These are phyloP conservation scores for Trachythela sp. DNA, from an alignment of 64 coral and sea anemone genomes.

Conservation along the genomic window DNA sequence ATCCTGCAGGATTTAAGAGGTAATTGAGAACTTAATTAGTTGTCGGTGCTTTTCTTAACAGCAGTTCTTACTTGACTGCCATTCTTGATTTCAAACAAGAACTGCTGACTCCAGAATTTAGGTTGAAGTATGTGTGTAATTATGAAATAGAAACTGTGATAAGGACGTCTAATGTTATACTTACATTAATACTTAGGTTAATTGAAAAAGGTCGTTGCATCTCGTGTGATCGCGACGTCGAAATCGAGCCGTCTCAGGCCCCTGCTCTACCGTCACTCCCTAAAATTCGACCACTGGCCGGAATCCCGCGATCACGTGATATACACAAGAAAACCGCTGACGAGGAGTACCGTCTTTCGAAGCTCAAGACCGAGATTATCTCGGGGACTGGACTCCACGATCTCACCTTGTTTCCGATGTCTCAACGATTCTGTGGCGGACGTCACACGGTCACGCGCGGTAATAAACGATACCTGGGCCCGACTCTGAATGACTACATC, in stretches of 20 bases:
- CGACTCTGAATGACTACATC: not conserved
- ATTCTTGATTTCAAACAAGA: too few relatives aligned
- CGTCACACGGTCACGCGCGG: not conserved
- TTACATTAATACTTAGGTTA: not conserved
- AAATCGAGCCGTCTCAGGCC: not conserved
- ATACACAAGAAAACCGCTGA: not conserved
- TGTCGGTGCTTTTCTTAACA: too few relatives aligned
- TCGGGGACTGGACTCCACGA: not conserved
- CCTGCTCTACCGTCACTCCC: not conserved
- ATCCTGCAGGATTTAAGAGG: not conserved
- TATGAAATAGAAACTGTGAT: too few relatives aligned
- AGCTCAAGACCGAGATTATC: not conserved
- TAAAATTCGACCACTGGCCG: not conserved
- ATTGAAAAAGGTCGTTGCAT: not conserved
- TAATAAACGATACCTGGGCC: not conserved
- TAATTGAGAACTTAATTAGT: not conserved
- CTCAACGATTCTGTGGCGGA: conserved; percentile 5
- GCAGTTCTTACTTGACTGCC: too few relatives aligned
- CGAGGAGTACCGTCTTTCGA: not conserved
- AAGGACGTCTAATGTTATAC: too few relatives aligned
- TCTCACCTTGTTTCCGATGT: not conserved
- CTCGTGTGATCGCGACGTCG: not conserved
- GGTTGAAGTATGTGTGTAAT: too few relatives aligned
- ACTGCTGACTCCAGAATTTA: too few relatives aligned
- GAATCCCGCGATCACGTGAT: not conserved